Base-by-base conservation (phyloP, 2,113 vertebrate species). In the Elephantulus edwardii region DNA sequence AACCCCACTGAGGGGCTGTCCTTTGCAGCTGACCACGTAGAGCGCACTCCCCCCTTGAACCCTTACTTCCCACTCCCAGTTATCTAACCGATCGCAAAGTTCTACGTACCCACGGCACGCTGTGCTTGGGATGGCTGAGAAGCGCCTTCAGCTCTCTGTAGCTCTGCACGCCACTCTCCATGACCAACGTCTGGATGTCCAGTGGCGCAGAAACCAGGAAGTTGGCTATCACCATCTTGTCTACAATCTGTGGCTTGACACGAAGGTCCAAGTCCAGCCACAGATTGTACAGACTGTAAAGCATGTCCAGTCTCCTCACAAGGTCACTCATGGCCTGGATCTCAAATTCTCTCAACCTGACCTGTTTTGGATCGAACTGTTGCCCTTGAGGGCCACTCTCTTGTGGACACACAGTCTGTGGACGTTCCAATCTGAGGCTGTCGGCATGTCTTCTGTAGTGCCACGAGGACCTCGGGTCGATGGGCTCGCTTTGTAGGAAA, bases 151-250 rank as follows among this genome's bases (percentile, higher is more conserved):
- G 60, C 1, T 89, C 88, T 30, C n/a, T 26, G 86, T 82, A 87
- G 3, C 17, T 91, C 72, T 16, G n/a, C 30, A 89, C 68, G 0
- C 40, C 26, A 0, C 9, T 89, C 6, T 91, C 68, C 68, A 17
- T 91, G 33, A 84, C 91, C 3, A 93, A 24, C n/a, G 30, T 60
- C 89, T 95, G 93, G 11, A 93, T 52, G 1, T 89, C 66, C 24
- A 1, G 77, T 0, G 86, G 60, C 83, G 44, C 66, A 35, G 38
- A 87, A 40, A 84, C 46, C 44, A 93, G 1, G 4, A 95, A 94
- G 52, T 94, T 58, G 52, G 94, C 89, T 20, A 93, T 0, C 52
- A 95, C 72, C 30, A 95, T 46, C 72, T 24, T 40, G 1, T 93
- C 93, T 72, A 94, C 2, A 4, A 54, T 89, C 76, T 94, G 78